Evolutionary conservation across 1,140 invertebrate genomes (phyloP).

Genomic region (Sinonovacula constricta): DNA sequence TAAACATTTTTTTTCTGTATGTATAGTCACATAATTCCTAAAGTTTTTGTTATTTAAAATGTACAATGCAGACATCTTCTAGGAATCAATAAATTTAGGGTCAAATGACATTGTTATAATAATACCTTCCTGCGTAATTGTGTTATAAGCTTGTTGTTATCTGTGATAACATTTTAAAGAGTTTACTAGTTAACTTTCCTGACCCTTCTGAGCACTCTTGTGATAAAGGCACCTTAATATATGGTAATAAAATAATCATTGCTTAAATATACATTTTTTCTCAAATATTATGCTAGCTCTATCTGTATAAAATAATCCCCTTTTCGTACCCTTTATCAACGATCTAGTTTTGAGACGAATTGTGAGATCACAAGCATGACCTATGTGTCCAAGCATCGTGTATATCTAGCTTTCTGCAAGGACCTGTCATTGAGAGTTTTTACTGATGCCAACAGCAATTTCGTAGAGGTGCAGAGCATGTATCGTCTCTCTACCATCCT

Average conservation of each 20-base stretch:
- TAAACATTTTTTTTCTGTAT: neutral
- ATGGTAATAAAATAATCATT: too few species aligned
- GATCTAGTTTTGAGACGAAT: conserved; percentile 41
- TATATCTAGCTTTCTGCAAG: conserved; percentile 16
- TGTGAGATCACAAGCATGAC: conserved; percentile 24
- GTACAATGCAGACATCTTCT: neutral
- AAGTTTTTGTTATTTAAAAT: neutral
- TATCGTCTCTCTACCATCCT: conserved; percentile 16
- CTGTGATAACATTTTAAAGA: too few species aligned
- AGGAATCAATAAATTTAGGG: neutral
- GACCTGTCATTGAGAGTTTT: conserved; percentile 21
- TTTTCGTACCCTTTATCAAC: too few species aligned
- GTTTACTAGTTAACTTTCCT: too few species aligned
- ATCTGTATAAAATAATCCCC: too few species aligned
- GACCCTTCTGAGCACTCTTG: too few species aligned
- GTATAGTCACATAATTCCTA: neutral
- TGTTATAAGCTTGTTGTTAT: neutral
- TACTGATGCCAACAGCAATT: conserved; percentile 26
- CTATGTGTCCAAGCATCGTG: conserved; percentile 38
- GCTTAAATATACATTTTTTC: too few species aligned
- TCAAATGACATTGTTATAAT: neutral
- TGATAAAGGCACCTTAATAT: too few species aligned
- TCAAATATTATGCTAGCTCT: too few species aligned
- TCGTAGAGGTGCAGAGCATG: conserved; percentile 16
- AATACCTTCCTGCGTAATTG: neutral